Conservation (phyloP, 2,797 vertebrate species). For the Takifugu rubripes region DNA sequence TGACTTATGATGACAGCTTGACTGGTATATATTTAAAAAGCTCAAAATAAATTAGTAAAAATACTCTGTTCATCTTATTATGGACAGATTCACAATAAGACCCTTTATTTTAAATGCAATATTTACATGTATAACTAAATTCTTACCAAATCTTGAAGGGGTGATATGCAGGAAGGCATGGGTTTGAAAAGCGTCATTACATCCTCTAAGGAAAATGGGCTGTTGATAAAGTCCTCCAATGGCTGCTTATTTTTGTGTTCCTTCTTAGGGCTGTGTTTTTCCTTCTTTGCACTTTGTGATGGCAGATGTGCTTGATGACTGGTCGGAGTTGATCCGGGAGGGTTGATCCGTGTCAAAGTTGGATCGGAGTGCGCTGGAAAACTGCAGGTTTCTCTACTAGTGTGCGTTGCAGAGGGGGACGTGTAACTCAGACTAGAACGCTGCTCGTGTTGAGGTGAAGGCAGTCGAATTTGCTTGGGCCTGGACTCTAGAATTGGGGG, state of each 20-base stretch:
- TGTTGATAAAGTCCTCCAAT: constrained; percentile 11
- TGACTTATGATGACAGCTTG: too few species aligned
- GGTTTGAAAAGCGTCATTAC: constrained; percentile 80
- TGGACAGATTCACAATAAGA: background rate
- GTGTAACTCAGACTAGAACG: background rate
- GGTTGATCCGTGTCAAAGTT: constrained; percentile 16
- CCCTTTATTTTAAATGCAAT: background rate
- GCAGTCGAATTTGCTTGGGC: constrained; percentile 7
- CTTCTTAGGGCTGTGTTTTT: constrained; percentile 9
- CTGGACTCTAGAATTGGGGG: constrained; percentile 41
- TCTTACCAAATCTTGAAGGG: constrained; percentile 71
- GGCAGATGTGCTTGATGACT: constrained; percentile 14
- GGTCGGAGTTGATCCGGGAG: background rate
- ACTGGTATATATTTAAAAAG: too few species aligned
- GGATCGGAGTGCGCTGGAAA: constrained; percentile 4
- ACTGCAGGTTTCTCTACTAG: constrained; percentile 8
- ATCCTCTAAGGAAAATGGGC: constrained; percentile 54
- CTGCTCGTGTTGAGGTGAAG: constrained; percentile 18
- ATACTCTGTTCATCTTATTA: too few species aligned
- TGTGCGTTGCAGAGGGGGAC: constrained; percentile 3
- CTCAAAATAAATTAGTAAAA: too few species aligned
- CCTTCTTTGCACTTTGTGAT: constrained; percentile 7
- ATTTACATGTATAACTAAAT: background rate
- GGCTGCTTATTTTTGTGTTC: constrained; percentile 17
- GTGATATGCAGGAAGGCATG: constrained; percentile 84